Conservation (phyloP, 2,113 vertebrate species). For the Sphaerodactylus townsendi region DNA sequence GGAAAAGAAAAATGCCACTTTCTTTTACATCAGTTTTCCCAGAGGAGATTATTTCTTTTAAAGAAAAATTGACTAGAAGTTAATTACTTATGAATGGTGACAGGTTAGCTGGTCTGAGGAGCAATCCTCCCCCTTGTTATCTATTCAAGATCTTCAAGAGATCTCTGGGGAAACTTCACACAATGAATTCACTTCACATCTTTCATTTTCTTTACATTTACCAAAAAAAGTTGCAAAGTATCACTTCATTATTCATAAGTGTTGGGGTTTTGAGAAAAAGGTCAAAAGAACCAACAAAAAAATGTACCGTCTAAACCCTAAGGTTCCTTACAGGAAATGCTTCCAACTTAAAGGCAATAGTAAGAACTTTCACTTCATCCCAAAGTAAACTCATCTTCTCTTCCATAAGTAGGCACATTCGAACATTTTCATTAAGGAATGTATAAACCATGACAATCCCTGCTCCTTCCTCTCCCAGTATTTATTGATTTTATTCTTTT, state of each 20-base stretch:
- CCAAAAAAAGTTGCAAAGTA: conserved; percentile 26
- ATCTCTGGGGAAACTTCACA: conserved; percentile 3
- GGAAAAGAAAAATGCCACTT: background rate
- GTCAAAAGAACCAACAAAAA: background rate
- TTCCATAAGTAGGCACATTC: background rate
- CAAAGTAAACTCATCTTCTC: background rate
- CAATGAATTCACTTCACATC: conserved; percentile 29
- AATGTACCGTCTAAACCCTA: background rate
- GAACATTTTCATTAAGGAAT: background rate
- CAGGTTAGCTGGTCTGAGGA: conserved; percentile 21
- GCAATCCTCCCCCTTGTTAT: conserved; percentile 12
- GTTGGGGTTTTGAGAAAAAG: background rate
- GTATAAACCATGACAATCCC: background rate
- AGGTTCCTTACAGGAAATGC: background rate
- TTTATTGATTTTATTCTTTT: background rate
- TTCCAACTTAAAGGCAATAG: background rate
- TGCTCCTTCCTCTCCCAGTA: background rate
- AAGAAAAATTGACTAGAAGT: background rate
- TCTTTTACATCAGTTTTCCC: conserved; percentile 24
- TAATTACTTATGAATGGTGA: conserved; percentile 20
- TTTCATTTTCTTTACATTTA: conserved; percentile 14
- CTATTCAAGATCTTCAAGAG: conserved; percentile 26
- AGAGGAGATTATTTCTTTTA: background rate
- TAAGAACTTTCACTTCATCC: background rate
- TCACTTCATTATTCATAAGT: background rate